Conservation (phyloP, 2,797 vertebrate species). For the Poeciliopsis presidionis region DNA sequence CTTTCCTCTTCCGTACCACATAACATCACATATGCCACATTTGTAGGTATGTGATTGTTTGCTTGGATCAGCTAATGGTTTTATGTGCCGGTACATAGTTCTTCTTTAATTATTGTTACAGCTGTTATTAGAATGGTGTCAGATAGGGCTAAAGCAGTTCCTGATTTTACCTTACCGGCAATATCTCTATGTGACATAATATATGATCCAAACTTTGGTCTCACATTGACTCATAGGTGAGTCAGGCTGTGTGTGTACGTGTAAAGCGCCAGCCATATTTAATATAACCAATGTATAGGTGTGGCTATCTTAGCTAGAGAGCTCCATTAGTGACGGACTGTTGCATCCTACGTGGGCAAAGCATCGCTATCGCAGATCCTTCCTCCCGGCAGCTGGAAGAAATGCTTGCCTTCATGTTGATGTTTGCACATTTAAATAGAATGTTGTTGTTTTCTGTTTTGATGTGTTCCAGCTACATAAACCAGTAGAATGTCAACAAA, state of each 20-base stretch:
- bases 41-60: conserved; percentile 1
- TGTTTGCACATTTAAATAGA: neutral
- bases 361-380: neutral
- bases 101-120: conserved; percentile 18
- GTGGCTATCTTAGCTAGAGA: neutral
- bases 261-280: neutral
- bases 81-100: neutral
- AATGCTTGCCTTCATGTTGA: neutral
- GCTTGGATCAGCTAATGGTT: conserved; percentile 1
- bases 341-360: neutral
- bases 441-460: no score
- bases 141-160: neutral
- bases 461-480: no score
- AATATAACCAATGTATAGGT: neutral
- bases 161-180: conserved; percentile 22
- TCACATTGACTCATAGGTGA: conserved; percentile 27
- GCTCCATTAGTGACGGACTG: neutral
- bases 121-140: conserved; percentile 35
- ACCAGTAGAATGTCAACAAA: no score
- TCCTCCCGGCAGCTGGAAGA: neutral
- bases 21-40: conserved; percentile 7
- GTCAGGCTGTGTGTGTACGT: conserved; percentile 12
- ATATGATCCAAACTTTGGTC: conserved; percentile 48
- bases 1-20: conserved; percentile 23
- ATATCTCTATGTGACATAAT: conserved; percentile 27